Evolutionary conservation across 1,140 invertebrate genomes (phyloP).

Genomic region (Probaryconus sp.): DNA sequence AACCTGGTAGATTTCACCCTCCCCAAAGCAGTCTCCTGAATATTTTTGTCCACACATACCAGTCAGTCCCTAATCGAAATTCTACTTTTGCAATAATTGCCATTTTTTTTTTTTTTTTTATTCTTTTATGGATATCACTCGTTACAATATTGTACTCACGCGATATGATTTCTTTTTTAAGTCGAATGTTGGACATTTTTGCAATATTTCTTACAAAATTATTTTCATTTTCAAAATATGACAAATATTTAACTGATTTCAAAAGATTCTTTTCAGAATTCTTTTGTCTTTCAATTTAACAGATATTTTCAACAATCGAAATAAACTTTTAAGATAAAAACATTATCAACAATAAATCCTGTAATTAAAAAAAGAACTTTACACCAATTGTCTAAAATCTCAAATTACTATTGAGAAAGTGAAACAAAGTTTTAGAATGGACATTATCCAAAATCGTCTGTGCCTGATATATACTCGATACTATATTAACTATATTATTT

Average conservation of each 20-base stretch:
- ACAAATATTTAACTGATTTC: no score
- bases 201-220: no score
- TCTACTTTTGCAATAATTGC: constrained; percentile 29
- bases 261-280: no score
- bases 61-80: constrained; percentile 12
- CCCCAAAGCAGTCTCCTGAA: background rate
- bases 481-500: constrained; percentile 41
- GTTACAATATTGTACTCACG: constrained; percentile 13
- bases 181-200: background rate
- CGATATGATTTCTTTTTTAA: constrained; percentile 7
- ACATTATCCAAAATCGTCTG: constrained; percentile 29
- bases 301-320: no score
- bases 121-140: constrained; percentile 14
- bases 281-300: no score
- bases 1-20: constrained; percentile 1
- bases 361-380: constrained; percentile 40
- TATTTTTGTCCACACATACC: background rate
- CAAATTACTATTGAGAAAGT: background rate
- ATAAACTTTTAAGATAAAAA: no score
- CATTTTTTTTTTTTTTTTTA: constrained; percentile 14
- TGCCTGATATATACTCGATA: constrained; percentile 24
- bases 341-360: no score
- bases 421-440: constrained; percentile 33
- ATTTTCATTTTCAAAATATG: no score
- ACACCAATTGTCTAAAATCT: background rate